Percentiles rank a stretch among this genome's conserved stretches.
Evolutionary conservation across 2,888 invertebrate species (phyloP).

Genomic region (Meteorus cinctellus): DNA sequence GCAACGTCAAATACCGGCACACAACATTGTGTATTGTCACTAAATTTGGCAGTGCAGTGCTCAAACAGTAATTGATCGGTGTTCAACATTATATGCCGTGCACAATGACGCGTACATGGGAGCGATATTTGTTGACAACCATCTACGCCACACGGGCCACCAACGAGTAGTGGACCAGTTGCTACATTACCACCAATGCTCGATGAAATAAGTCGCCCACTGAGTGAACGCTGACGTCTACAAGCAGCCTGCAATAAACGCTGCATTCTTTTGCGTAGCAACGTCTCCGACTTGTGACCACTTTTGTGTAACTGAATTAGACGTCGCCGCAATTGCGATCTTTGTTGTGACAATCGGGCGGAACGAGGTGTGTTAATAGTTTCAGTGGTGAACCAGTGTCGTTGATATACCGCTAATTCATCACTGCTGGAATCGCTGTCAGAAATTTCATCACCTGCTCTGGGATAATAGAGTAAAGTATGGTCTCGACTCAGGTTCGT

Average conservation of each 20-base stretch:
- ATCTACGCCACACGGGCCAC: conserved; percentile 66
- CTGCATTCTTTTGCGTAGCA: conserved; percentile 62
- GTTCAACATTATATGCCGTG: conserved; percentile 88
- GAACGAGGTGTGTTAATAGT: conserved; percentile 62
- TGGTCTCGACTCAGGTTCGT: conserved; percentile 66
- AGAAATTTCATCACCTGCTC: conserved; percentile 72
- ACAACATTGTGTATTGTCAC: conserved; percentile 86
- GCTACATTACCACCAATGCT: conserved; percentile 54
- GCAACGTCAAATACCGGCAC: conserved; percentile 85
- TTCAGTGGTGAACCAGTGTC: conserved; percentile 72
- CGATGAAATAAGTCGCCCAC: conserved; percentile 43
- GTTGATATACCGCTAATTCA: conserved; percentile 70
- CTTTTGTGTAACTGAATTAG: conserved; percentile 72
- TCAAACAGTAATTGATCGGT: conserved; percentile 88
- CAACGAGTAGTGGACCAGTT: conserved; percentile 64
- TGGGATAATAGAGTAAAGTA: conserved; percentile 69
- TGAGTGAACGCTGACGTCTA: conserved; percentile 60
- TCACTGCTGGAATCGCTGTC: conserved; percentile 73
- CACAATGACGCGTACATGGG: conserved; percentile 88
- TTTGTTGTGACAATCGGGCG: conserved; percentile 66
- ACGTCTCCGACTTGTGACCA: conserved; percentile 62
- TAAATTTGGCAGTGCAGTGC: conserved; percentile 86
- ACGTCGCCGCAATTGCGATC: conserved; percentile 74
- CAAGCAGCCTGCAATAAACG: conserved; percentile 62
- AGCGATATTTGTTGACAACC: conserved; percentile 76